Evolutionary conservation across 2,888 invertebrate species (phyloP).

Genomic region (Euplagia quadripunctaria): DNA sequence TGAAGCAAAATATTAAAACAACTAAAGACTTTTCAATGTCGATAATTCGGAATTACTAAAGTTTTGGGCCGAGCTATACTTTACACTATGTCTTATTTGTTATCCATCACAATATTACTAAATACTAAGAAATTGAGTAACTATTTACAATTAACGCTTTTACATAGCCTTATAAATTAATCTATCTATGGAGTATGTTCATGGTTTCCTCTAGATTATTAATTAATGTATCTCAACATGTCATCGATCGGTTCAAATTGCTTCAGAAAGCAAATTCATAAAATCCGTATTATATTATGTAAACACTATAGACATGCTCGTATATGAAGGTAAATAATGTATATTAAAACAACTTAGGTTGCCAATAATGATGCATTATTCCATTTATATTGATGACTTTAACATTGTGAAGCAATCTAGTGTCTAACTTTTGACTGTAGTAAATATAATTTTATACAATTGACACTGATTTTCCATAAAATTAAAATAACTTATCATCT

Average conservation of each 20-base stretch:
- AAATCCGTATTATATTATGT: neutral
- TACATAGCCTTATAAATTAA: constrained; percentile 41
- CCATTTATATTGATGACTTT: neutral
- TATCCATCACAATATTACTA: constrained; percentile 47
- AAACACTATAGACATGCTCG: neutral
- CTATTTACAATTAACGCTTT: constrained; percentile 54
- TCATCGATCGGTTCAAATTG: neutral
- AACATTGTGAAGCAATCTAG: constrained; percentile 31
- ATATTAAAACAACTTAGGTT: neutral
- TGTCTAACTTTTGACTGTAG: constrained; percentile 22
- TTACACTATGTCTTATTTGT: constrained; percentile 19
- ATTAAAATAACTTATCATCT: constrained; percentile 77
- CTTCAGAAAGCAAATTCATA: neutral
- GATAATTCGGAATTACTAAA: neutral
- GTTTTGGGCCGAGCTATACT: constrained; percentile 1
- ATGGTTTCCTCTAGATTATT: constrained; percentile 32
- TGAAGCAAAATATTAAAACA: constrained; percentile 4
- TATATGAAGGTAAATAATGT: neutral
- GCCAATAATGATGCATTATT: neutral
- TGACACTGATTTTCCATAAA: constrained; percentile 52
- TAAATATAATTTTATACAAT: constrained; percentile 45
- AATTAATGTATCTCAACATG: neutral
- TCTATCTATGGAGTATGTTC: constrained; percentile 36
- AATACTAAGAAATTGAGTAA: constrained; percentile 38
- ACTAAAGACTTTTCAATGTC: neutral